Base-by-base conservation (phyloP, 2,113 vertebrate species). In the Bettongia penicillata region DNA sequence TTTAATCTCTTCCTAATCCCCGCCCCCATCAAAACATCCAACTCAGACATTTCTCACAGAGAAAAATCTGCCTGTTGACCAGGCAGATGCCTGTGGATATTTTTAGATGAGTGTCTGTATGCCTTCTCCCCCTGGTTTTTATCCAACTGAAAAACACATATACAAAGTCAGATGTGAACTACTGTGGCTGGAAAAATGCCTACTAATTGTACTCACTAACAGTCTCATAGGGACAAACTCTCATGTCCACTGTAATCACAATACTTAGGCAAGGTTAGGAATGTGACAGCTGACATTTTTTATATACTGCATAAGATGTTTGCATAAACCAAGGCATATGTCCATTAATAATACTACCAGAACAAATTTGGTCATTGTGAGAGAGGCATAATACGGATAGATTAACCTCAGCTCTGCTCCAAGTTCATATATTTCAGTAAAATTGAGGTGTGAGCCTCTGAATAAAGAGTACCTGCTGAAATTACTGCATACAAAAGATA, bases 51-150 rank as follows among this genome's bases (percentile, higher is more conserved):
- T 90, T 90, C 10, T 50, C 22, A 89, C n/a, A 90, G 26, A 11
- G 43, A 6, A 8, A 25, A 11, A 0, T 0, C 5, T 52, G 14
- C 14, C 0, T 0, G n/a, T 11, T 91, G 43, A 0, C 3, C 1
- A 19, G 47, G 91, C 6, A 94, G 89, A 51, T 0, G 0, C 5
- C 55, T 48, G 90, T 1, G 43, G 0, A 0, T 16, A 77, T 0
- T 0, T 91, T 51, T 93, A 11, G 19, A 10, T 97, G 51, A 0
- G 26, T 47, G 53, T 28, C 57, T 43, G n/a, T 50, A 91, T 92
- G 57, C 93, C 61, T 14, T 11, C 0, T 0, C 90, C 12, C 0
- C 0, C 91, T 12, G 37, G 51, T 61, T 95, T n/a, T 0, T 93
- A 57, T 93, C 19, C 55, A 92, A 50, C 0, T 50, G 61, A 53